phyloP scores from a whole-genome alignment of 2,888 invertebrate species.

The Myathropa florea region DNA sequence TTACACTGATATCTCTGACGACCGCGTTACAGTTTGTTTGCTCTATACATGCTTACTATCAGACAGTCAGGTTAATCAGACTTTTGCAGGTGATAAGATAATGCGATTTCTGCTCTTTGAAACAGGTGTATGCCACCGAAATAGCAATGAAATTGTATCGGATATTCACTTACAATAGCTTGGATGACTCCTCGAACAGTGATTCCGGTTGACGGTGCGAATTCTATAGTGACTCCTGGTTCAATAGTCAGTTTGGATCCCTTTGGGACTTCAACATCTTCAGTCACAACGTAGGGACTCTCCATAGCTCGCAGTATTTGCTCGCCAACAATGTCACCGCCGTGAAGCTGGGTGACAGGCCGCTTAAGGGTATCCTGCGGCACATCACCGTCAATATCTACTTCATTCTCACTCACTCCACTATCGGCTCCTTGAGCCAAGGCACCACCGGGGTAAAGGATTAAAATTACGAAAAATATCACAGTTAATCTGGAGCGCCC shows the following conservation, averaged over 20 bases:
- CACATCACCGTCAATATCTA: conserved; percentile 52
- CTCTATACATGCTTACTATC: conserved; percentile 25
- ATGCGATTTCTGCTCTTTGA: conserved; percentile 17
- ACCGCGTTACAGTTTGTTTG: conserved; percentile 48
- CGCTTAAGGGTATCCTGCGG: conserved; percentile 46
- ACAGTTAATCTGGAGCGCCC: conserved; percentile 43
- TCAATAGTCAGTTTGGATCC: conserved; percentile 92
- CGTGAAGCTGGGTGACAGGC: conserved; percentile 76
- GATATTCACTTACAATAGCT: conserved; percentile 89
- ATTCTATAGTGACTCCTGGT: conserved; percentile 93
- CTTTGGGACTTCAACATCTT: conserved; percentile 89
- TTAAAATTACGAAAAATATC: conserved; percentile 52
- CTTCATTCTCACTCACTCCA: conserved; percentile 54
- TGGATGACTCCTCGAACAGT: conserved; percentile 93
- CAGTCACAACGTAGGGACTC: conserved; percentile 89
- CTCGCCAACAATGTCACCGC: conserved; percentile 79
- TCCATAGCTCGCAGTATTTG: conserved; percentile 78
- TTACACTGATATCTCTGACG: conserved; percentile 47
- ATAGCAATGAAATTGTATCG: conserved; percentile 24
- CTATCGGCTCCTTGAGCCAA: conserved; percentile 50
- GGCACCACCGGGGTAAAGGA: conserved; percentile 1
- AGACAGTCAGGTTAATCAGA: conserved; percentile 45
- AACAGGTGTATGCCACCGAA: conserved; percentile 47
- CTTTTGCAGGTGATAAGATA: conserved; percentile 65
- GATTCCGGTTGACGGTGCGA: conserved; percentile 95